A percentile compares a stretch with the other conserved stretches of the same genome.
Conservation (phyloP, 2,797 vertebrate genomes). For the Sibirionetta formosa region DNA sequence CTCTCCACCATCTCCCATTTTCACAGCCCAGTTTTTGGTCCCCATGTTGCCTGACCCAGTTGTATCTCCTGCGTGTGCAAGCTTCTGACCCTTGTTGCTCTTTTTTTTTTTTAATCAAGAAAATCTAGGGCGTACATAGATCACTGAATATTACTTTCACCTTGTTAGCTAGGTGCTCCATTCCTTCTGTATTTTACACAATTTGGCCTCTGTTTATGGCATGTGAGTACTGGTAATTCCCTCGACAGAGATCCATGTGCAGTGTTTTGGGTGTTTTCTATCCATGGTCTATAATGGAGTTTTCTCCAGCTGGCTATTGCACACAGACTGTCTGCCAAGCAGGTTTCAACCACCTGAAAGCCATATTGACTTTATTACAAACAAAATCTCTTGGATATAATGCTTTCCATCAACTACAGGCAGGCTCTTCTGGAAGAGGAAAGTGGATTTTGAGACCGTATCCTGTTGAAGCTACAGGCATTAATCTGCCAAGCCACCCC, state of each 20-base stretch:
- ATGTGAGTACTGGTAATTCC: background rate
- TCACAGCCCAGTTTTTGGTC: background rate
- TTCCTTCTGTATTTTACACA: background rate
- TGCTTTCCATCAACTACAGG: background rate
- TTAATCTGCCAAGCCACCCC: background rate
- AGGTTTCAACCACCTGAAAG: constrained; percentile 59
- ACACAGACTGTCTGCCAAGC: background rate
- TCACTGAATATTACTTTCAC: background rate
- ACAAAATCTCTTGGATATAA: constrained; percentile 45
- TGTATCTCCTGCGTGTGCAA: rapidly evolving
- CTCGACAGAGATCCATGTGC: background rate
- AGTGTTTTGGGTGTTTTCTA: constrained; percentile 21
- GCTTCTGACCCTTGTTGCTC: background rate
- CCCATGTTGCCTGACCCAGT: background rate
- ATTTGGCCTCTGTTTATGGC: background rate
- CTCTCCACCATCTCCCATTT: background rate
- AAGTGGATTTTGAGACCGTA: background rate
- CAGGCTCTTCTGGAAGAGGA: background rate
- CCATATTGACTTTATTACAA: constrained; percentile 44
- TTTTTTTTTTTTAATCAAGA: background rate
- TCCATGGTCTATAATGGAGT: background rate
- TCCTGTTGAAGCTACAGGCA: background rate
- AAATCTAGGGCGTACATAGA: background rate
- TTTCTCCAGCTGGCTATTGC: constrained; percentile 60
- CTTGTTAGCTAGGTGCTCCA: background rate